Conservation (phyloP, 2,888 invertebrate species). For the Rhyacophila evoluta region DNA sequence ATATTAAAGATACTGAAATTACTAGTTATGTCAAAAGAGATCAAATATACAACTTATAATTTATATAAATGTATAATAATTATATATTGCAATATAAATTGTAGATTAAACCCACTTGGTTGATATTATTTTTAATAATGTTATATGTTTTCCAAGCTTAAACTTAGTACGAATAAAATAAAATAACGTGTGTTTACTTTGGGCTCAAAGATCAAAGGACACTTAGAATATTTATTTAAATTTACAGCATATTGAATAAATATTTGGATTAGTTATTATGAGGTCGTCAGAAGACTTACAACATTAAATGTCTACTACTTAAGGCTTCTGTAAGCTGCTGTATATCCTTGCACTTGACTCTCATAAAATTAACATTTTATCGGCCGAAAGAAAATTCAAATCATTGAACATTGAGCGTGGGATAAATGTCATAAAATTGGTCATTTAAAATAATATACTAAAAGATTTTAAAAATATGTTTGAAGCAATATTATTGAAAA, state of each 20-base stretch:
- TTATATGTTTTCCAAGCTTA: too few species aligned
- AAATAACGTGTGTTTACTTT: background rate
- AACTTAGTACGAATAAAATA: background rate
- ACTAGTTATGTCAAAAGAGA: too few species aligned
- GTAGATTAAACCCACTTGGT: too few species aligned
- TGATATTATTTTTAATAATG: too few species aligned
- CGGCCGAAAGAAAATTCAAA: background rate
- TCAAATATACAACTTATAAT: too few species aligned
- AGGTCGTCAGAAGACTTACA: conserved; percentile 1
- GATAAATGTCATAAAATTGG: too few species aligned
- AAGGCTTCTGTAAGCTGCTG: conserved; percentile 1
- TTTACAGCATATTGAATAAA: conserved; percentile 34
- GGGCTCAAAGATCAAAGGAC: background rate
- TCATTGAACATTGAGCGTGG: conserved; percentile 5
- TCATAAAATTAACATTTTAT: conserved; percentile 33
- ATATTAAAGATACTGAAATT: too few species aligned
- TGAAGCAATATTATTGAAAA: too few species aligned
- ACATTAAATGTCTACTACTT: conserved; percentile 24
- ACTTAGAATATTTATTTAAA: background rate
- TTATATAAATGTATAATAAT: too few species aligned
- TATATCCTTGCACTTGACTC: background rate
- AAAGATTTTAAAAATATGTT: too few species aligned
- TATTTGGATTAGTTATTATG: conserved; percentile 46
- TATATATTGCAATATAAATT: too few species aligned
- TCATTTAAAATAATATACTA: too few species aligned